Conservation (phyloP, 2,797 vertebrate species). For the Heterohyrax brucei region DNA sequence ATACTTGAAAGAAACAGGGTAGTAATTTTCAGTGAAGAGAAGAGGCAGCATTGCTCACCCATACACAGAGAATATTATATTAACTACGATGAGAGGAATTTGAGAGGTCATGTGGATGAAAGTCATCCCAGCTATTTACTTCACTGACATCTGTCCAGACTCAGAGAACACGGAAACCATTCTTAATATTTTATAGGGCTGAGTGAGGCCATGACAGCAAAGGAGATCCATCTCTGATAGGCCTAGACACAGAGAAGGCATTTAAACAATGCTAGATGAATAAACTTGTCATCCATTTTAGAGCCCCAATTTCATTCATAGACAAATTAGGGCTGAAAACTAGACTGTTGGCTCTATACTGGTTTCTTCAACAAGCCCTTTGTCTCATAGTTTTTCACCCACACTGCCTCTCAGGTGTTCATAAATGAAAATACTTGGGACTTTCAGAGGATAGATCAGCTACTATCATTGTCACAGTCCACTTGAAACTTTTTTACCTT, state of each 20-base stretch:
- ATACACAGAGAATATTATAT: constrained; percentile 23
- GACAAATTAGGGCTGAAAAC: constrained; percentile 16
- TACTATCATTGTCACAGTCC: not conserved
- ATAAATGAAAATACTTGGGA: not conserved
- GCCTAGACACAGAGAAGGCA: not conserved
- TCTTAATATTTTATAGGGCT: not conserved
- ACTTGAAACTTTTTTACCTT: not conserved
- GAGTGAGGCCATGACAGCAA: constrained; percentile 13
- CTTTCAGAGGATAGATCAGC: not conserved
- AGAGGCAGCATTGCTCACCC: constrained; percentile 30
- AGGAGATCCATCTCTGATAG: not conserved
- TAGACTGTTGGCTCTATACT: not conserved
- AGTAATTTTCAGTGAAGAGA: constrained; percentile 62
- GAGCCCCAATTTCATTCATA: not conserved
- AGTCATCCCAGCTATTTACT: not conserved
- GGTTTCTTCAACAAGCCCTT: constrained; percentile 6
- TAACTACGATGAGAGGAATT: not conserved
- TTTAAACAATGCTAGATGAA: not conserved
- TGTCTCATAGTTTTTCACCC: not conserved
- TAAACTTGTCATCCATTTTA: not conserved
- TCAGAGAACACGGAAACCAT: not conserved
- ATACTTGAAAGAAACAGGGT: not conserved
- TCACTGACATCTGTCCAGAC: not conserved
- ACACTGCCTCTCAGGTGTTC: not conserved
- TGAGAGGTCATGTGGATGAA: not conserved